Conservation (phyloP, 2,888 invertebrate genomes). For the Drosophila siamana region DNA sequence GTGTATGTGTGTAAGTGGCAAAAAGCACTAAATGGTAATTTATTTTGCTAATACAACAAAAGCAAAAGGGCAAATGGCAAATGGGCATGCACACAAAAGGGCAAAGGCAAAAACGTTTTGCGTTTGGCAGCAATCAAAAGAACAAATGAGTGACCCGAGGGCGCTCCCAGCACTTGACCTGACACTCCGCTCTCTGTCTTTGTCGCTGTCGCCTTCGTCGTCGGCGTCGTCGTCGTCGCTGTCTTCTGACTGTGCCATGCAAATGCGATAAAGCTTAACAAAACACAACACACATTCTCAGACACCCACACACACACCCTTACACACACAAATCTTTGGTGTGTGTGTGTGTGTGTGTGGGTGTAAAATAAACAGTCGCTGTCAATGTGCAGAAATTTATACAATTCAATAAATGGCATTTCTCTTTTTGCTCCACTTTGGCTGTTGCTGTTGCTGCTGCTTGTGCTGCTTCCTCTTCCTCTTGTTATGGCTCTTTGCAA, state of each 20-base stretch:
- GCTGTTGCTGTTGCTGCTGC: slow-evolving; percentile 18
- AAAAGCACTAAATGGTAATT: slow-evolving; percentile 80
- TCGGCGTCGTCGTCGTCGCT: slow-evolving; percentile 15
- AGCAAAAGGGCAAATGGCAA: slow-evolving; percentile 43
- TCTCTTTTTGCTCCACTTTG: slow-evolving; percentile 47
- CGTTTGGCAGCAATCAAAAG: slow-evolving; percentile 70
- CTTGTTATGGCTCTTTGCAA: slow-evolving; percentile 57
- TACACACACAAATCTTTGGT: slow-evolving; percentile 14
- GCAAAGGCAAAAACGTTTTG: slow-evolving; percentile 64
- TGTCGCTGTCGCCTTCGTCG: no score
- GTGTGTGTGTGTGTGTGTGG: slow-evolving; percentile 47
- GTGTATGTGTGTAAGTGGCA: slow-evolving; percentile 60
- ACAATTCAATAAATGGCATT: slow-evolving; percentile 82
- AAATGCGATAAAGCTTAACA: slow-evolving; percentile 76
- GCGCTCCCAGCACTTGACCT: slow-evolving; percentile 69
- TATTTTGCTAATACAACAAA: slow-evolving; percentile 81
- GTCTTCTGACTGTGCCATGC: slow-evolving; percentile 55
- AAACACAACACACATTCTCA: slow-evolving; percentile 48
- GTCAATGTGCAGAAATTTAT: slow-evolving; percentile 79
- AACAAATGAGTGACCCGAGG: slow-evolving; percentile 77
- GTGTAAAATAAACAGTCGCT: slow-evolving; percentile 73
- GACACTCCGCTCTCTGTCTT: slow-evolving; percentile 5
- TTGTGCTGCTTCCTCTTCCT: slow-evolving; percentile 34
- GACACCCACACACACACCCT: slow-evolving; percentile 22
- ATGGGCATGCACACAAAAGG: slow-evolving; percentile 32